Conservation (phyloP, 2,113 vertebrate genomes). For the Mormoops blainvillei region DNA sequence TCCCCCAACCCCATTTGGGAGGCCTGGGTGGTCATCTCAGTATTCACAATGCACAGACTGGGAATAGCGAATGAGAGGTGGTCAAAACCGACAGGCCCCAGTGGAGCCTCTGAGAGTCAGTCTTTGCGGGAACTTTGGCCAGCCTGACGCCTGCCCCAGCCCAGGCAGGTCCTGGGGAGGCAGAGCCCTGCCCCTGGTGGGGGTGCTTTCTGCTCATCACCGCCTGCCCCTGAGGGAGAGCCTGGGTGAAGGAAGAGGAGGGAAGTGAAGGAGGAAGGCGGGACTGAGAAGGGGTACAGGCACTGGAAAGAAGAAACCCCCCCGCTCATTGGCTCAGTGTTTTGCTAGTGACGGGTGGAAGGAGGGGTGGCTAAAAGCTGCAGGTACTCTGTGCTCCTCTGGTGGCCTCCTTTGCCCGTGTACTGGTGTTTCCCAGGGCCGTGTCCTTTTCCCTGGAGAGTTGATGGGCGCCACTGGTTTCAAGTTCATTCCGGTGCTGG, state of each 20-base stretch:
- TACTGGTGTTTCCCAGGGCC: neutral
- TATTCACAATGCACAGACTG: neutral
- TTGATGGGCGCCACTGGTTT: neutral
- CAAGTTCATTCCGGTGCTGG: neutral
- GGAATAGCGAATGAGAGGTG: neutral
- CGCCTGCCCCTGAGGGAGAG: neutral
- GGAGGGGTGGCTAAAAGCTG: neutral
- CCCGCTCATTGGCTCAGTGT: neutral
- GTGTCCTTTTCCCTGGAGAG: neutral
- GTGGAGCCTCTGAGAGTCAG: neutral
- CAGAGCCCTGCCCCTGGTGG: neutral
- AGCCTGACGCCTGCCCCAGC: neutral
- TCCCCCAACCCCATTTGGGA: neutral
- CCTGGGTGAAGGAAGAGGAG: neutral
- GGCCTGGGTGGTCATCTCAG: neutral
- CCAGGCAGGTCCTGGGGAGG: neutral
- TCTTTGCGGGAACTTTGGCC: neutral
- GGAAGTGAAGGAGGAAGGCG: neutral
- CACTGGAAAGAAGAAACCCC: neutral
- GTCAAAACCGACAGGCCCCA: neutral
- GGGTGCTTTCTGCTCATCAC: neutral
- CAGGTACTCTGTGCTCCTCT: neutral
- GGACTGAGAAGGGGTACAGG: neutral
- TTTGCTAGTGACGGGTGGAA: neutral
- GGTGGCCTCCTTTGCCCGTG: neutral